These are phyloP conservation scores for Phalera bucephala DNA, from an alignment of 2,888 invertebrate species.

Conservation along the genomic window DNA sequence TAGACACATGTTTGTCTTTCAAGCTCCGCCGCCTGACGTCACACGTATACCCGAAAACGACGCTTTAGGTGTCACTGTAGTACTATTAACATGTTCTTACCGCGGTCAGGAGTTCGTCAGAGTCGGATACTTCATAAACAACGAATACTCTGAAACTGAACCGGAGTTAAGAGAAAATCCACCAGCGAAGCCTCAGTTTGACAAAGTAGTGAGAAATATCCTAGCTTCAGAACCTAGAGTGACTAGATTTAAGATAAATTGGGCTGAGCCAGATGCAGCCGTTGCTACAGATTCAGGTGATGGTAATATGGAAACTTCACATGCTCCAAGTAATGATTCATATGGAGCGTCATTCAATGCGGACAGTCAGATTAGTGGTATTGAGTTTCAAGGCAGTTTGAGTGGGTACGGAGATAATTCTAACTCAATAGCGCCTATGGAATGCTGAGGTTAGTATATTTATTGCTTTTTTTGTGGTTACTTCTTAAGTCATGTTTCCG, in stretches of 20 bases:
- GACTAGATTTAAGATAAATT: constrained; percentile 97
- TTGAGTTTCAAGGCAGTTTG: constrained; percentile 67
- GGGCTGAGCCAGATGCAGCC: constrained; percentile 89
- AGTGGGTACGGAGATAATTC: constrained; percentile 84
- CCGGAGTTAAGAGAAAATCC: constrained; percentile 97
- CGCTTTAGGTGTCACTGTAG: constrained; percentile 98
- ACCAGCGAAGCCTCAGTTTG: constrained; percentile 95
- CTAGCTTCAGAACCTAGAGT: constrained; percentile 96
- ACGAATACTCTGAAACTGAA: constrained; percentile 96
- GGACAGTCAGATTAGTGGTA: constrained; percentile 71
- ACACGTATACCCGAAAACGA: constrained; percentile 97
- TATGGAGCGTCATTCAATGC: constrained; percentile 70
- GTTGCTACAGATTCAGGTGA: constrained; percentile 59
- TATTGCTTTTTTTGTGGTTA: too few relatives aligned
- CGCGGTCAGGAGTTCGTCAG: constrained; percentile 96
- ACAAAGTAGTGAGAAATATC: constrained; percentile 94
- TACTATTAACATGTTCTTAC: constrained; percentile 97
- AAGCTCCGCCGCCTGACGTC: constrained; percentile 98
- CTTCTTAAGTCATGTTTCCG: too few relatives aligned
- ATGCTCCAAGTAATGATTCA: constrained; percentile 69
- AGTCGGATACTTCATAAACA: constrained; percentile 99
- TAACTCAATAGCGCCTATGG: constrained; percentile 85
- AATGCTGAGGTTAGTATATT: constrained; percentile 72
- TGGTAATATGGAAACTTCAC: constrained; percentile 57
- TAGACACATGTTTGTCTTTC: constrained; percentile 91